Percentiles rank a stretch among this genome's conserved stretches.
Evolutionary conservation across 2,888 invertebrate genomes (phyloP).

Genomic region (Ichneumoninae sp.): DNA sequence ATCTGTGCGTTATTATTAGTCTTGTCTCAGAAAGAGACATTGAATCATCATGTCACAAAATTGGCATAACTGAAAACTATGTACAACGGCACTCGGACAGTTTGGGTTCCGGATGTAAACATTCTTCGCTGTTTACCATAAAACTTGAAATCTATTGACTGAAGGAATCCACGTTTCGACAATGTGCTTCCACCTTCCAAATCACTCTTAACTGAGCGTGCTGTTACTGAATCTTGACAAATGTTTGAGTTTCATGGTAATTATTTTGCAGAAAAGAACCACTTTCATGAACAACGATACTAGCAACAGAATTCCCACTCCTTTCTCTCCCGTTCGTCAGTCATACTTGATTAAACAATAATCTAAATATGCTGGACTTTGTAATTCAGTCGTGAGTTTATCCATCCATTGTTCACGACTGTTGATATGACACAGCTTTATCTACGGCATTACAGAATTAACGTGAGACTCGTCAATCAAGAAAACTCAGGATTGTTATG

Average conservation of each 20-base stretch:
- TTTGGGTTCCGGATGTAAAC: background rate
- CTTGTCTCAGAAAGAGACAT: too few species aligned
- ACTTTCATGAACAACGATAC: background rate
- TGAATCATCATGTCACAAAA: too few species aligned
- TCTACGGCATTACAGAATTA: background rate
- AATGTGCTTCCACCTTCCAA: too few species aligned
- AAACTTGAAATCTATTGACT: background rate
- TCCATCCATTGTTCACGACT: slow-evolving; percentile 4
- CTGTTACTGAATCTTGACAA: too few species aligned
- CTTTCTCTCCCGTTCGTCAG: background rate
- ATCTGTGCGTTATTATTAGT: too few species aligned
- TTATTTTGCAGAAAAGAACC: background rate
- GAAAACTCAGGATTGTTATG: background rate
- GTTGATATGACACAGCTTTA: background rate
- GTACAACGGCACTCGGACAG: background rate
- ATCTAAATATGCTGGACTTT: background rate
- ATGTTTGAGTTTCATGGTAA: background rate
- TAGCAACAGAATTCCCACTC: background rate
- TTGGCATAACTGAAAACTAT: too few species aligned
- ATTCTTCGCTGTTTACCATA: background rate
- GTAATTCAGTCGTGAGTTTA: background rate
- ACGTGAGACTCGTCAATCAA: background rate
- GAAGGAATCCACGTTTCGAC: too few species aligned
- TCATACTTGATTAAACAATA: background rate
- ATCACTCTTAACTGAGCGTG: too few species aligned